These are phyloP conservation scores for Epinephelus malabaricus DNA, from an alignment of 2,797 vertebrate species.

Conservation along the genomic window DNA sequence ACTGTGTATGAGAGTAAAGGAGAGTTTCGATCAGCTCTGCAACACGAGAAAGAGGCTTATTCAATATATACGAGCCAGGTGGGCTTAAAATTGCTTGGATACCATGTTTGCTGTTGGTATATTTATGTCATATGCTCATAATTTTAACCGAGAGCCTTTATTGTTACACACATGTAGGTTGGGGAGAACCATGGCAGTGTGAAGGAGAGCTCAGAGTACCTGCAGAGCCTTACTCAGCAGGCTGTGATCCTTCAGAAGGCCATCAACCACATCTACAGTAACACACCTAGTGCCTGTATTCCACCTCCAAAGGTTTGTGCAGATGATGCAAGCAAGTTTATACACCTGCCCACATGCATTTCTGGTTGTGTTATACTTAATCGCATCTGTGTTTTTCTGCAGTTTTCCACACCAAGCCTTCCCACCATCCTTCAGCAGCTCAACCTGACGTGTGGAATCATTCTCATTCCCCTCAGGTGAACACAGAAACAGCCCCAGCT, in stretches of 20 bases:
- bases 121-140: background rate
- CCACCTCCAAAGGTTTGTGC: slow-evolving; percentile 82
- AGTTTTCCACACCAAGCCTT: slow-evolving; percentile 92
- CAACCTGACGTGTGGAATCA: slow-evolving; percentile 93
- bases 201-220: slow-evolving; percentile 93
- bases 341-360: background rate
- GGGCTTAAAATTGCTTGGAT: background rate
- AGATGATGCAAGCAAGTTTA: background rate
- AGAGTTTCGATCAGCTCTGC: slow-evolving; percentile 92
- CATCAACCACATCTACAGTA: slow-evolving; percentile 93
- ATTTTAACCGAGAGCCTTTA: background rate
- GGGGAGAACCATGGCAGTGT: slow-evolving; percentile 92
- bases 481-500: background rate
- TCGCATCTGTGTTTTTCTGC: slow-evolving; percentile 32
- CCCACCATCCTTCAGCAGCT: slow-evolving; percentile 92
- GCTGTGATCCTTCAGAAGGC: slow-evolving; percentile 93
- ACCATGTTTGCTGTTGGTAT: background rate
- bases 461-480: slow-evolving; percentile 93
- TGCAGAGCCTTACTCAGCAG: slow-evolving; percentile 94
- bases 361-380: background rate
- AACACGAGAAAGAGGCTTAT: slow-evolving; percentile 94
- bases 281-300: slow-evolving; percentile 87
- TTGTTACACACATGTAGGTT: slow-evolving; percentile 78
- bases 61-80: slow-evolving; percentile 94
- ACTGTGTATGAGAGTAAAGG: slow-evolving; percentile 94